phyloP scores from a whole-genome alignment of 2,113 vertebrate genomes.

The Peromyscus californicus region DNA sequence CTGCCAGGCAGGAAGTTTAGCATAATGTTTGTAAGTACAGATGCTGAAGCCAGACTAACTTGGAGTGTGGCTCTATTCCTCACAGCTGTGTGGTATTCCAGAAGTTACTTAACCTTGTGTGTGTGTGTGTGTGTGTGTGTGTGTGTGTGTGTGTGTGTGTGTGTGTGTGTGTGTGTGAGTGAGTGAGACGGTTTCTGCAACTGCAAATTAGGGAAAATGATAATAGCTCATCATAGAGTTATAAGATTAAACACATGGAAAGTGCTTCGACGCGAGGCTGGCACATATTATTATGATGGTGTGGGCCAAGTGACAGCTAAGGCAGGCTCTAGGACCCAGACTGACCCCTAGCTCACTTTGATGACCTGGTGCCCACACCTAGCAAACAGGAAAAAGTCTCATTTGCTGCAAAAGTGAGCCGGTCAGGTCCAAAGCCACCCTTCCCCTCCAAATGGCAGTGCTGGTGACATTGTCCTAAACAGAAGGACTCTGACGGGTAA shows the following conservation, averaged over 20 bases:
- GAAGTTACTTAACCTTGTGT: background rate
- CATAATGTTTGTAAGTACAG: background rate
- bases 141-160: no score
- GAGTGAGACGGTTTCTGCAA: background rate
- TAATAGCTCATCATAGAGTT: background rate
- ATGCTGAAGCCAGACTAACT: background rate
- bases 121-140: no score
- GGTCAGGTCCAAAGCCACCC: background rate
- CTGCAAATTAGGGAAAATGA: background rate
- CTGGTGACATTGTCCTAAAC: background rate
- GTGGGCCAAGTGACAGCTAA: background rate
- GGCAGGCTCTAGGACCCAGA: background rate
- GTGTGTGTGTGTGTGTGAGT: no score
- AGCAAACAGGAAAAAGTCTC: background rate
- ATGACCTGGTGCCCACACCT: background rate
- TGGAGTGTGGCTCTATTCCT: background rate
- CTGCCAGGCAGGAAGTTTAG: background rate
- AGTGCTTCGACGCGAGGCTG: background rate
- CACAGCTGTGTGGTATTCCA: background rate
- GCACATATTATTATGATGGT: background rate
- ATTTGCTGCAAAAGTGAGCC: background rate
- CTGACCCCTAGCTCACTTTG: background rate
- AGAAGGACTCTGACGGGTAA: background rate
- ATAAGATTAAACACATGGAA: background rate
- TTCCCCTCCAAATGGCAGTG: background rate